A percentile compares a stretch with the other conserved stretches of the same genome.
Conservation (phyloP, 2,888 invertebrate species). For the Lutraria lutraria region DNA sequence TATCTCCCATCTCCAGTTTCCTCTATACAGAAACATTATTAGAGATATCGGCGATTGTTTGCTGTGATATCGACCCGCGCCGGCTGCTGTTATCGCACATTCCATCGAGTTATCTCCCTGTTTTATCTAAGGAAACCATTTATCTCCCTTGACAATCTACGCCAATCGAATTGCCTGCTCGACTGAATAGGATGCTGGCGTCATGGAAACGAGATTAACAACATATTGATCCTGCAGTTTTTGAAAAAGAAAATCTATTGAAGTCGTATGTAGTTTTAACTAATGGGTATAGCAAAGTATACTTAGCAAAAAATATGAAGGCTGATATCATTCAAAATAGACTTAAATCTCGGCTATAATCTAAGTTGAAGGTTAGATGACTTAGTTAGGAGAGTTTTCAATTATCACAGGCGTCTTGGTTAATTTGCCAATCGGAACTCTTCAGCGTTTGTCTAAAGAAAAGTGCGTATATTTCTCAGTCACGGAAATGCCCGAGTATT, state of each 20-base stretch:
- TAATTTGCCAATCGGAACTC: too few relatives aligned
- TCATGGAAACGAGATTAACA: constrained; percentile 62
- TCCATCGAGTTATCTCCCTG: constrained; percentile 53
- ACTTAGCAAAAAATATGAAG: too few relatives aligned
- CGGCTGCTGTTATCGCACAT: constrained; percentile 31
- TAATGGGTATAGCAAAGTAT: not conserved
- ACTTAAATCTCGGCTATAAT: too few relatives aligned
- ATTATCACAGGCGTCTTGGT: too few relatives aligned
- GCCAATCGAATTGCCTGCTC: constrained; percentile 47
- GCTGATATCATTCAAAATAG: too few relatives aligned
- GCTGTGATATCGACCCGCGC: constrained; percentile 36
- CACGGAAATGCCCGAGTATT: too few relatives aligned
- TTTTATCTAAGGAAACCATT: constrained; percentile 50
- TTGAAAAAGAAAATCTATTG: constrained; percentile 26
- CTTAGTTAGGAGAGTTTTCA: too few relatives aligned
- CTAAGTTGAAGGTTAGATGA: too few relatives aligned
- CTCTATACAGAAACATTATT: constrained; percentile 44
- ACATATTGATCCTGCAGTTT: constrained; percentile 55
- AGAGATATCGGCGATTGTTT: constrained; percentile 48
- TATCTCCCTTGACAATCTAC: constrained; percentile 64
- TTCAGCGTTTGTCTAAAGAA: too few relatives aligned
- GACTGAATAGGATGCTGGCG: constrained; percentile 54
- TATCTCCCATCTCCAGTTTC: constrained; percentile 33
- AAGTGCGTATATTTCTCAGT: too few relatives aligned
- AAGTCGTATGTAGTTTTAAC: not conserved